Base-by-base conservation (phyloP, 2,113 vertebrate genomes). In the Chloropsis hardwickii region DNA sequence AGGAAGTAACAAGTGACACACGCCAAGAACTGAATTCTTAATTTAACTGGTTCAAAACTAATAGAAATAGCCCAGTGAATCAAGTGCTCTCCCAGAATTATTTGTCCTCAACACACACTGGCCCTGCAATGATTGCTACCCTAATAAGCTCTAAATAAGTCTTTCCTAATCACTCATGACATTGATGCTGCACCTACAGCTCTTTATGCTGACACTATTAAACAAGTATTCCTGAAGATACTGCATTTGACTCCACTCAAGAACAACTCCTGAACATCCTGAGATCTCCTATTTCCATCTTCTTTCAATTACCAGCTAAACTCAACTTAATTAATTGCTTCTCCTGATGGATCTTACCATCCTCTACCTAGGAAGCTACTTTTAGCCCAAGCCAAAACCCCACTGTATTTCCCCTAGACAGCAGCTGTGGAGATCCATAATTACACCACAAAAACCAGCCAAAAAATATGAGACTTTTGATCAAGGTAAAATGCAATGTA, bases 131-230 rank as follows among this genome's bases (percentile, higher is more conserved):
- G 78, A 94, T 50, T 90, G 51, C 64, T 84, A 67, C 62, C 47
- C 50, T 24, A 74, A 97, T 95, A 97, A 98, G 90, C 91, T 97
- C 92, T 91, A 94, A 95, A 65, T 94, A 97, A 97, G 97, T 96
- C 97, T 91, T 85, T 94, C 94, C 95, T 97, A 98, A 97, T 97
- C 96, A 95, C 96, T 96, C 81, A 86, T 88, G 91, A 97, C 96
- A 97, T 90, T 94, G 97, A 97, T 96, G 89, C 65, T 95, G 82
- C 72, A 94, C 92, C 92, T 96, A 95, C 86, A 97, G 86, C 86
- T 95, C 87, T 97, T 95, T 93, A 83, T 93, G 74, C 61, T 95
- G 91, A 78, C 84, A 74, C 62, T 87, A 92, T 90, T 89, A 94
- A 86, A 71, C 62, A 58, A 85, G 58, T 94, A 95, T 95, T 88